Evolutionary conservation across 2,888 invertebrate species (phyloP).

Genomic region (Sisyra terminalis): DNA sequence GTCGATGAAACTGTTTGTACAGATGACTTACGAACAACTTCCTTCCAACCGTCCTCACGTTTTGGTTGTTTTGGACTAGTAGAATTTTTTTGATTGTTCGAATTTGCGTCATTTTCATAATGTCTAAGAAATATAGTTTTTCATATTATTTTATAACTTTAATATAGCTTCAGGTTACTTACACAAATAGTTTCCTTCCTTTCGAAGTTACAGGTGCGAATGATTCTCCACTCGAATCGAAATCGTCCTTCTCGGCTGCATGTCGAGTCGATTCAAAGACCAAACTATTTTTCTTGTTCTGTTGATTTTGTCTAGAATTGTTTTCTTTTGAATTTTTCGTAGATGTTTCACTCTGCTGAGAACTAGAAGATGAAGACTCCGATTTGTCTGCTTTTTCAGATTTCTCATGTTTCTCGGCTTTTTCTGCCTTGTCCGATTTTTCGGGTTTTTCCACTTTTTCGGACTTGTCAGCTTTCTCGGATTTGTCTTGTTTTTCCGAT

Average conservation of each 20-base stretch:
- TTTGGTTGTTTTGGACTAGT: constrained; percentile 52
- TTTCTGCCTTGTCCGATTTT: not conserved
- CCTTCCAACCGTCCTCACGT: constrained; percentile 93
- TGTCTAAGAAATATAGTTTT: constrained; percentile 16
- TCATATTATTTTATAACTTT: not conserved
- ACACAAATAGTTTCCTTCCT: constrained; percentile 18
- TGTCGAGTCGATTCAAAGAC: constrained; percentile 56
- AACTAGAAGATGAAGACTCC: not conserved
- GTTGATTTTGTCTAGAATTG: not conserved
- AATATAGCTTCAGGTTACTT: not conserved
- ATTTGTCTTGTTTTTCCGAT: constrained; percentile 8
- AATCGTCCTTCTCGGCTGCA: constrained; percentile 58
- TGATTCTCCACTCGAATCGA: constrained; percentile 48
- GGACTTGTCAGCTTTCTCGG: constrained; percentile 11
- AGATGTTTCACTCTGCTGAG: no score
- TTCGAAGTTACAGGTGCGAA: constrained; percentile 29
- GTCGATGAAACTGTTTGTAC: constrained; percentile 30
- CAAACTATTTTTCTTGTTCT: constrained; percentile 17
- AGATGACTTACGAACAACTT: constrained; percentile 77
- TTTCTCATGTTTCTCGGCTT: not conserved
- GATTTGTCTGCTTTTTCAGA: not conserved
- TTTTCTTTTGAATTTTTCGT: no score
- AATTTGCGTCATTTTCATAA: constrained; percentile 27
- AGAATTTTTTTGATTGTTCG: constrained; percentile 13
- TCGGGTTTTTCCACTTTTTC: constrained; percentile 7